These are phyloP conservation scores for Hemicentrotus pulcherrimus DNA, from an alignment of 35 echinoderm and acorn worm species.

Conservation along the genomic window DNA sequence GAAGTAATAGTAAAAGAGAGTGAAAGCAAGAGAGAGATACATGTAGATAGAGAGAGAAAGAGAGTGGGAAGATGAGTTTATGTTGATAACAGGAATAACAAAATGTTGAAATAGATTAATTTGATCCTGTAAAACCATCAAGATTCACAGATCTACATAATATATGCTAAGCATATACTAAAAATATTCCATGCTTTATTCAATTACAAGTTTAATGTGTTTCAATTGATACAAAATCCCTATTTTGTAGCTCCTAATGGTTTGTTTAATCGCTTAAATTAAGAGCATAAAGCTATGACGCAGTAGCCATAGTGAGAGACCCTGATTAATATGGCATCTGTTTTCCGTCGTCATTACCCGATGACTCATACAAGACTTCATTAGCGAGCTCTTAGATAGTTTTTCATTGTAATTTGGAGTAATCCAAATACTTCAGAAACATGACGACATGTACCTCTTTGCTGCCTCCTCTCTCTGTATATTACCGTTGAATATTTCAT, in stretches of 20 bases:
- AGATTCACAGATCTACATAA: background rate
- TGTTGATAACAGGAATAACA: background rate
- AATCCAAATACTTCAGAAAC: background rate
- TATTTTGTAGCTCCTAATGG: background rate
- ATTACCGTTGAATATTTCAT: background rate
- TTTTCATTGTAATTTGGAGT: slow-evolving; percentile 33
- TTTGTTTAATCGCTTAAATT: background rate
- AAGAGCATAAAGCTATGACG: background rate
- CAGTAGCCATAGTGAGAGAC: background rate
- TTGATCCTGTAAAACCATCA: background rate
- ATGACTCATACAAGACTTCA: slow-evolving; percentile 22
- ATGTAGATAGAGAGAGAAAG: background rate
- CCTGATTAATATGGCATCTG: slow-evolving; percentile 6
- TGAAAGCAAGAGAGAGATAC: too few species aligned
- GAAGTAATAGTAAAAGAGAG: too few species aligned
- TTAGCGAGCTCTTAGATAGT: background rate
- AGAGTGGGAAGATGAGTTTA: background rate
- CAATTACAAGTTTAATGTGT: background rate
- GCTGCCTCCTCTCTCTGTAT: background rate
- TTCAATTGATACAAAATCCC: background rate
- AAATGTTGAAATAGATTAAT: too few species aligned
- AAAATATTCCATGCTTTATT: background rate
- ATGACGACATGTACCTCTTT: slow-evolving; percentile 20
- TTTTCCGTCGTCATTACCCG: slow-evolving; percentile 21
- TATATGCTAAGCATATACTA: background rate